Percentiles rank a stretch among this genome's conserved stretches.
phyloP scores from a whole-genome alignment of 2,888 invertebrate species.

The Chymomyza fuscimana region DNA sequence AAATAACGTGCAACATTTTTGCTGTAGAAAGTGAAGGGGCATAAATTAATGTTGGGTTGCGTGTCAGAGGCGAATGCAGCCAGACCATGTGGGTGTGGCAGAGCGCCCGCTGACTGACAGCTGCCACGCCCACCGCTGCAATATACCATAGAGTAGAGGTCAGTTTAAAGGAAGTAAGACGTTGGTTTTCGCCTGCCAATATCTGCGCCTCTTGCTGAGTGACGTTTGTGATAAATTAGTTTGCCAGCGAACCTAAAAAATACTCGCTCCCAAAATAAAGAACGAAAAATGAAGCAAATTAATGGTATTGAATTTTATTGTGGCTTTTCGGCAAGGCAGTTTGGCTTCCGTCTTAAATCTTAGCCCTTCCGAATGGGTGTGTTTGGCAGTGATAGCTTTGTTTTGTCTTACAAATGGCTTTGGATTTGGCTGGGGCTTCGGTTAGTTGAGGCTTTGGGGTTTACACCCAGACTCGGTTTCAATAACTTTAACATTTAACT shows the following conservation, averaged over 20 bases:
- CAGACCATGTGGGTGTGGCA: not conserved
- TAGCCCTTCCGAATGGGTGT: slow-evolving; percentile 5
- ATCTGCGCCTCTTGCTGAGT: slow-evolving; percentile 53
- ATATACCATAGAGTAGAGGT: not conserved
- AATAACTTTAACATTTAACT: slow-evolving; percentile 70
- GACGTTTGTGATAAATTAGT: slow-evolving; percentile 74
- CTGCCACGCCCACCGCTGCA: not conserved
- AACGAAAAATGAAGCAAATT: slow-evolving; percentile 53
- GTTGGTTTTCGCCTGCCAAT: slow-evolving; percentile 46
- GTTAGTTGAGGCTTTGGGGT: not conserved
- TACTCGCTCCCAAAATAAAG: too few relatives aligned
- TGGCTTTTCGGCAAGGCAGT: slow-evolving; percentile 22
- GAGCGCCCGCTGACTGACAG: slow-evolving; percentile 1
- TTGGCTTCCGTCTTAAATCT: not conserved
- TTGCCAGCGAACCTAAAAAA: slow-evolving; percentile 65
- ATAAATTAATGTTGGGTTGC: slow-evolving; percentile 42
- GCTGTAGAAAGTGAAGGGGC: slow-evolving; percentile 41
- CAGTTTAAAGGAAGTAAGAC: slow-evolving; percentile 56
- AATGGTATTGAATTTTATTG: slow-evolving; percentile 72
- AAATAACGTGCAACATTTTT: slow-evolving; percentile 1
- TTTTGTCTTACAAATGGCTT: slow-evolving; percentile 56
- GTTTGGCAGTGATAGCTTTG: slow-evolving; percentile 72
- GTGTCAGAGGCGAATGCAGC: slow-evolving; percentile 35
- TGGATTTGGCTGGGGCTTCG: slow-evolving; percentile 14
- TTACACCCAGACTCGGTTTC: slow-evolving; percentile 1